Percentiles rank a stretch among this genome's conserved stretches.
These are phyloP conservation scores for Mionectes olivaceus DNA, from an alignment of 2,797 vertebrate genomes.

Conservation along the genomic window DNA sequence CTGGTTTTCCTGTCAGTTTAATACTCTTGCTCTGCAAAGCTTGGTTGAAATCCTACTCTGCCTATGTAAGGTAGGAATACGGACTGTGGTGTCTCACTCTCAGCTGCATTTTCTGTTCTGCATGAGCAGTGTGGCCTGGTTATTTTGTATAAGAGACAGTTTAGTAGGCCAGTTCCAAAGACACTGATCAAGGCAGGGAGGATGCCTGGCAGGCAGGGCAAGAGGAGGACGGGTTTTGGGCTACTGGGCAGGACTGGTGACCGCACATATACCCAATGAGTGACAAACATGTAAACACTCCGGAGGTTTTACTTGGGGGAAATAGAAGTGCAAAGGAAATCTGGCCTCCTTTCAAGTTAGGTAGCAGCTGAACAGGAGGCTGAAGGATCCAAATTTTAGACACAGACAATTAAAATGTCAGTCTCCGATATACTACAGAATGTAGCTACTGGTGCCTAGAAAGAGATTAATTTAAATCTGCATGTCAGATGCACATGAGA, in stretches of 20 bases:
- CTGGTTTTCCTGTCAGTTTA: not conserved
- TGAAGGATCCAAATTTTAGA: not conserved
- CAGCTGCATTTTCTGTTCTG: not conserved
- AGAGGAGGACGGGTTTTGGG: accelerated
- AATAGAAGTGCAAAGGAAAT: not conserved
- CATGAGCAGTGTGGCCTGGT: accelerated
- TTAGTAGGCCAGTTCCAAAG: not conserved
- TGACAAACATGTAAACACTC: not conserved
- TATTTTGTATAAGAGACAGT: not conserved
- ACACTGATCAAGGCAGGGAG: not conserved
- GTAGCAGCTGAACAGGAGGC: not conserved
- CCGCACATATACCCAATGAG: not conserved
- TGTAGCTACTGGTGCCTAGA: not conserved
- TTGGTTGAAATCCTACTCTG: not conserved
- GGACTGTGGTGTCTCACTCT: not conserved
- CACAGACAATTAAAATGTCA: not conserved
- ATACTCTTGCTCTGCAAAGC: not conserved
- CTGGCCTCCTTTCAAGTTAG: not conserved
- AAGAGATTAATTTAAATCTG: conserved; percentile 29
- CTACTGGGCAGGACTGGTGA: not conserved
- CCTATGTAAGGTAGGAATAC: accelerated
- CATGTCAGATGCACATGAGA: not conserved
- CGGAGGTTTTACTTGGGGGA: not conserved
- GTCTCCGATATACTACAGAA: not conserved
- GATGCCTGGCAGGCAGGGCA: not conserved